Base-by-base conservation (phyloP, 2,888 invertebrate genomes). In the Myathropa florea region DNA sequence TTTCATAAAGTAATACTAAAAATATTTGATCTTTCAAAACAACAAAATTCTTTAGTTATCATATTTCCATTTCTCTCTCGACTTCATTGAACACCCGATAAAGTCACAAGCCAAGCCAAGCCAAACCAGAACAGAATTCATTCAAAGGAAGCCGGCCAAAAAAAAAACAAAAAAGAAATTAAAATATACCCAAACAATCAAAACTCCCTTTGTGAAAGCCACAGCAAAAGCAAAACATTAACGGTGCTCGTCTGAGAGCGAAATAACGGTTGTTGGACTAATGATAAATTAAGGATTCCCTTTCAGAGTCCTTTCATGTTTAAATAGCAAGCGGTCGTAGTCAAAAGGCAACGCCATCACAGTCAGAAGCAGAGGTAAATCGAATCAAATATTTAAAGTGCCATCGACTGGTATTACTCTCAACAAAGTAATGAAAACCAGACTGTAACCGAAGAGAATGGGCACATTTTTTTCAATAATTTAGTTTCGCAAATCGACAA, bases 201-300 rank as follows among this genome's bases (percentile, higher is more conserved):
- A 46, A 46, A n/a, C n/a, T 46, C 46, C 7, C 46, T 46, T 18
- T 46, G 46, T 46, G 9, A 46, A n/a, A 46, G 46, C 46, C 46
- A 46, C 46, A 18, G 46, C 46, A 46, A 46, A 33, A 46, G 46
- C 18, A 18, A 18, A 46, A 46, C 46, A 46, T 18, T 18, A 46
- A 46, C 46, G 4, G 46, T n/a, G 4, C 46, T 46, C 18, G n/a
- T 0, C 18, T 46, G 46, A 18, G 46, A 18, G 18, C 46, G 46
- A 46, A 18, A 6, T 2, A 46, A 7, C 46, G 18, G 18, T 46
- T 46, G 46, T 18, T 46, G 46, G 46, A 46, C 46, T 46, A 18
- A 46, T 46, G 46, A 46, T 57, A 65, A 65, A 65, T 75, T 57
- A 59, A 23, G n/a, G 33, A 57, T 28, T 75, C 39, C 23, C 36